Conservation (phyloP, 2,888 invertebrate species). For the Eupithecia inturbata region DNA sequence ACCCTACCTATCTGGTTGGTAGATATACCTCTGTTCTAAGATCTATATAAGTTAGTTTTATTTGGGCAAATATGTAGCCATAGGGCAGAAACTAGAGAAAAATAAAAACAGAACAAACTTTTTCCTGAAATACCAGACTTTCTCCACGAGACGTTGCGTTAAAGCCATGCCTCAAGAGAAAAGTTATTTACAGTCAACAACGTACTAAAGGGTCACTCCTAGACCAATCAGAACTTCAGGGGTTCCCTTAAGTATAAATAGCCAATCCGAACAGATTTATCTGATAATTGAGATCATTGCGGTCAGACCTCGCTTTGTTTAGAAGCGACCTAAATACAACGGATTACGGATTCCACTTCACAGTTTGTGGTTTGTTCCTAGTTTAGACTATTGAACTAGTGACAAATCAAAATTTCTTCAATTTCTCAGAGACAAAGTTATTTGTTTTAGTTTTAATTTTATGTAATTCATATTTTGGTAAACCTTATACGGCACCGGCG, state of each 20-base stretch:
- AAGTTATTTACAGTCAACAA: conserved; percentile 26
- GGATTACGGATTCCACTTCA: conserved; percentile 19
- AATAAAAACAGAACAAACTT: background rate
- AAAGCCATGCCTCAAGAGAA: conserved; percentile 19
- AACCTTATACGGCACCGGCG: background rate
- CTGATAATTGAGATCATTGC: conserved; percentile 37
- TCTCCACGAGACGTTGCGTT: background rate
- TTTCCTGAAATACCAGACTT: background rate
- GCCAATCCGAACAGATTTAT: conserved; percentile 41
- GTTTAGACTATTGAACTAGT: background rate
- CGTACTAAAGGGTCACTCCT: conserved; percentile 33
- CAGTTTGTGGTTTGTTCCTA: conserved; percentile 4
- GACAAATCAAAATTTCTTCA: background rate
- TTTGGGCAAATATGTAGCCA: background rate
- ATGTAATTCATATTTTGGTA: background rate
- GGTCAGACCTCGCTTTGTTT: conserved; percentile 28
- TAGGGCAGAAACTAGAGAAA: background rate
- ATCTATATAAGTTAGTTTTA: background rate
- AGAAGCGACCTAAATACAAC: conserved; percentile 13
- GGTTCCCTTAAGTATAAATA: conserved; percentile 31
- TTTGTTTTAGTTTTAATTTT: background rate
- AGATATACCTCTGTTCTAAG: background rate
- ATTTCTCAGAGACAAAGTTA: background rate
- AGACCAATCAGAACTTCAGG: conserved; percentile 22
- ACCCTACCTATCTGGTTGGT: too few species aligned